phyloP scores from a whole-genome alignment of 37 sponge, comb jelly and placozoan species.

The Chondrosia reniformis region DNA sequence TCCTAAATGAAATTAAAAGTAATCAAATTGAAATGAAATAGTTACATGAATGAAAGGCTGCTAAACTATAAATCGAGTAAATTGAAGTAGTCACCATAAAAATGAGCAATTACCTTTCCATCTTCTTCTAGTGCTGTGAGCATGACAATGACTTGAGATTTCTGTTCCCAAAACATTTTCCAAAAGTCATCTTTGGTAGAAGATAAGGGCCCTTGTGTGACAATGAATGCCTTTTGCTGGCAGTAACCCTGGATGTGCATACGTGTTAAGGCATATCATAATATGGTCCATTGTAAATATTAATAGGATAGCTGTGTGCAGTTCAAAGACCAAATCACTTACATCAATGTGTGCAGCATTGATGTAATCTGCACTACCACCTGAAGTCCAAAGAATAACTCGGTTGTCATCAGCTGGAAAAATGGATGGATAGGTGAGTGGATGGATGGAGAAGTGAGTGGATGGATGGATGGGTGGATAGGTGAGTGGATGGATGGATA shows the following conservation, averaged over 20 bases:
- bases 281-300: too few relatives aligned
- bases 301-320: too few relatives aligned
- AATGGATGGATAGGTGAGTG: background rate
- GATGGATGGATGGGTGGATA: background rate
- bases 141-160: conserved; percentile 58
- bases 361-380: background rate
- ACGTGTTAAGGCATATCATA: too few relatives aligned
- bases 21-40: background rate
- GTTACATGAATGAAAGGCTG: too few relatives aligned
- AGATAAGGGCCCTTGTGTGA: conserved; percentile 61
- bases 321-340: background rate
- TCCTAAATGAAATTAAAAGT: conserved; percentile 16
- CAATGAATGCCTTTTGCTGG: conserved; percentile 69
- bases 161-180: conserved; percentile 73
- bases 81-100: background rate
- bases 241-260: conserved; percentile 62
- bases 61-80: too few relatives aligned
- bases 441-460: background rate
- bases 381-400: background rate
- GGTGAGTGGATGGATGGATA: background rate
- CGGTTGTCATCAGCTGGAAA: conserved; percentile 12
- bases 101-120: conserved; percentile 23
- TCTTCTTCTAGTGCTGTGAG: conserved; percentile 54
- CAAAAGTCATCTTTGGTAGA: conserved; percentile 66
- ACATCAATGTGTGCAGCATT: conserved; percentile 3